These are phyloP conservation scores for Mallateleia sp. DNA, from an alignment of 2,888 invertebrate genomes.

Conservation along the genomic window DNA sequence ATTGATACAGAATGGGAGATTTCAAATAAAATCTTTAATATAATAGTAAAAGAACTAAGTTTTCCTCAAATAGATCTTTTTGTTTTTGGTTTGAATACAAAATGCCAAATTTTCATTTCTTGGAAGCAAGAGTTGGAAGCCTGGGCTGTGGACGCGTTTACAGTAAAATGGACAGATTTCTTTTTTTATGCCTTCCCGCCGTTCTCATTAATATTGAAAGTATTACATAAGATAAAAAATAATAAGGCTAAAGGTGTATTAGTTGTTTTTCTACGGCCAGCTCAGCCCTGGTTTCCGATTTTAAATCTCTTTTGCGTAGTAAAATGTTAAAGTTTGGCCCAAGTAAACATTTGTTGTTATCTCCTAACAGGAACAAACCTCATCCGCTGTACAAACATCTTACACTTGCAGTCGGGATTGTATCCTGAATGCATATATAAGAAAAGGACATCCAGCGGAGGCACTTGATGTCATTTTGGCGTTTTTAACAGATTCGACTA, in stretches of 20 bases:
- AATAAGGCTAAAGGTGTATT: conserved; percentile 58
- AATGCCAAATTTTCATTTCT: conserved; percentile 75
- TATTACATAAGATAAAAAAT: conserved; percentile 48
- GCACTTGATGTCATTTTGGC: conserved; percentile 31
- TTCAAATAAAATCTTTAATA: conserved; percentile 50
- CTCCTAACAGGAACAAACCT: conserved; percentile 43
- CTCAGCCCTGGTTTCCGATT: conserved; percentile 57
- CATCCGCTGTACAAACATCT: conserved; percentile 51
- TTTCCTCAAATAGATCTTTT: conserved; percentile 75
- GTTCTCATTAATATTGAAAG: conserved; percentile 48
- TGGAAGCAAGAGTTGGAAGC: conserved; percentile 76
- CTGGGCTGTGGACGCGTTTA: conserved; percentile 73
- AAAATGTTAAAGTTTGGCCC: conserved; percentile 39
- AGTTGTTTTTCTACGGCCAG: conserved; percentile 61
- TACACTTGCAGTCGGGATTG: conserved; percentile 54
- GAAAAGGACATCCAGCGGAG: conserved; percentile 25
- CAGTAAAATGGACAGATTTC: conserved; percentile 70
- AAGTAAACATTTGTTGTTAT: conserved; percentile 59
- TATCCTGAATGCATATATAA: conserved; percentile 66
- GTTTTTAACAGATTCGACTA: conserved; percentile 40
- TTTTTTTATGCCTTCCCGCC: conserved; percentile 79
- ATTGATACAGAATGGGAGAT: conserved; percentile 77
- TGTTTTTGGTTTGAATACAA: conserved; percentile 77
- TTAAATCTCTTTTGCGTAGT: not conserved
- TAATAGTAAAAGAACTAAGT: conserved; percentile 65